Evolutionary conservation across 1,140 invertebrate species (phyloP).

Genomic region (Atta colombica): DNA sequence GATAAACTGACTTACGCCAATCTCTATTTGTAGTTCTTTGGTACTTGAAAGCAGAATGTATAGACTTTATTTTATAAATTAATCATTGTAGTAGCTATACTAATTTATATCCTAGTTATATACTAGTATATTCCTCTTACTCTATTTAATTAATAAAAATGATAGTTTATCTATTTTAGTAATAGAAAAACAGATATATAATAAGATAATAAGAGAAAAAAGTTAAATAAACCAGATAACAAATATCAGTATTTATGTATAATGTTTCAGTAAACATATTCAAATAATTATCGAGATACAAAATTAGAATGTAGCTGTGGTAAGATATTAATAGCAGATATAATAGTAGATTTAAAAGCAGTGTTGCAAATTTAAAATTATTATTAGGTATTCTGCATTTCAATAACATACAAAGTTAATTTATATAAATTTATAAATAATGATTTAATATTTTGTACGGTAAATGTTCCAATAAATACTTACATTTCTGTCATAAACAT

Average conservation of each 20-base stretch:
- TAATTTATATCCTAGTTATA: neutral
- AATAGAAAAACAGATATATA: neutral
- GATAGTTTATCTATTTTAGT: neutral
- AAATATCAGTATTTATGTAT: neutral
- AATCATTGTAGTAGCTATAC: neutral
- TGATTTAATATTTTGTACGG: neutral
- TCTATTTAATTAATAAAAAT: neutral
- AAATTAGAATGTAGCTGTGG: neutral
- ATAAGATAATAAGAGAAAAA: neutral
- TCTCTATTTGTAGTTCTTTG: neutral
- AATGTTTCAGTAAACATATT: slow-evolving; percentile 10
- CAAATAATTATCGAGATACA: neutral
- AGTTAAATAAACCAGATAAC: neutral
- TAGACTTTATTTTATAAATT: slow-evolving; percentile 18
- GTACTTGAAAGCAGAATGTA: neutral
- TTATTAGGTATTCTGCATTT: neutral
- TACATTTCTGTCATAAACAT: neutral
- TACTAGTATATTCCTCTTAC: no score
- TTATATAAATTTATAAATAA: slow-evolving; percentile 1
- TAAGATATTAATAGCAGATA: neutral
- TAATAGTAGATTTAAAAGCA: neutral
- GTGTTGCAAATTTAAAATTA: slow-evolving; percentile 8
- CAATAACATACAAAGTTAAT: neutral
- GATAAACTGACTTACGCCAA: slow-evolving; percentile 22
- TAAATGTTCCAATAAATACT: neutral